Evolutionary conservation across 1,140 invertebrate species (phyloP).

Genomic region (Aphaenogaster ashmeadi): DNA sequence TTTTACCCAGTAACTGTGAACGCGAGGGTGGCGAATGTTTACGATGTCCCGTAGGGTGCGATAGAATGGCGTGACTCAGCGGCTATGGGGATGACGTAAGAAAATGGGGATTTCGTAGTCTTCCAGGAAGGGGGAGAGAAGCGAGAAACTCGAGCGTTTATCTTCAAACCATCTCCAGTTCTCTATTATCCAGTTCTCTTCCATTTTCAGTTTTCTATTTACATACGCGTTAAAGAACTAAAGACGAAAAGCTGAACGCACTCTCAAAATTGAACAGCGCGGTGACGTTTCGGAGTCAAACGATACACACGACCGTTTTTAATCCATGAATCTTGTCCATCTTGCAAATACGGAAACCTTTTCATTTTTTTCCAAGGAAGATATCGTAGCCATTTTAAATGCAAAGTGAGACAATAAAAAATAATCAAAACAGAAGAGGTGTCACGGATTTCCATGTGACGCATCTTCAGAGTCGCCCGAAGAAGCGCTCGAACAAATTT

Average conservation of each 20-base stretch:
- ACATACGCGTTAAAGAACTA: background rate
- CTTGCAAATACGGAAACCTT: background rate
- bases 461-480: background rate
- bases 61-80: slow-evolving; percentile 67
- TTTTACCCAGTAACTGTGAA: slow-evolving; percentile 21
- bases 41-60: slow-evolving; percentile 46
- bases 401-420: background rate
- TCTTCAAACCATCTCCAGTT: background rate
- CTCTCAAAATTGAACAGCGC: background rate
- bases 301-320: background rate
- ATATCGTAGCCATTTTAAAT: background rate
- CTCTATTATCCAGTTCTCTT: background rate
- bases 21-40: slow-evolving; percentile 63
- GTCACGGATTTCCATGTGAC: background rate
- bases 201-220: slow-evolving; percentile 1
- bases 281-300: background rate
- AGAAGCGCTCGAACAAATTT: background rate
- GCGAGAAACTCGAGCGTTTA: slow-evolving; percentile 16
- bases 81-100: slow-evolving; percentile 68
- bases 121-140: background rate
- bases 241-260: background rate
- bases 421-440: background rate
- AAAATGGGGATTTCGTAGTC: slow-evolving; percentile 19
- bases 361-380: background rate
- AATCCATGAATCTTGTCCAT: background rate